Evolutionary conservation across 1,140 invertebrate species (phyloP), one percentile per base, ranked within the genome.

Genomic region (Caligus rogercresseyi): DNA sequence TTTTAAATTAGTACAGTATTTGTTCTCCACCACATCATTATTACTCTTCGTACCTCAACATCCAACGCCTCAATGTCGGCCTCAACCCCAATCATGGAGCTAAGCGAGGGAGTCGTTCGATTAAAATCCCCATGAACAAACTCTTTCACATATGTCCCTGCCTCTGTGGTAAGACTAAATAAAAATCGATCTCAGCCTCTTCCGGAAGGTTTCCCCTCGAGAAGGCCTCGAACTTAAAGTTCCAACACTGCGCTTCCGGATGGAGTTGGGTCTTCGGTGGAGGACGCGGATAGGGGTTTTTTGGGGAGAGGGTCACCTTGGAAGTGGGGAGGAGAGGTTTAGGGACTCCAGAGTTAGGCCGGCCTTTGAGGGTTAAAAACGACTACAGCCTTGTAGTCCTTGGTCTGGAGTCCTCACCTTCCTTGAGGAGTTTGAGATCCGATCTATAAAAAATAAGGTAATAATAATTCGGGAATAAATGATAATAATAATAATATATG

Each of bases 111-210:
- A 14, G 70, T 72, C 0, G 90, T 94, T 51, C 92, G 77, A 15
- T 86, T 85, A 71, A 95, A 87, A 75, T 97, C 93, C 0, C 92
- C 88, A 75, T 97, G 90, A 16, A 93, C 84, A 78, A 96, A 91
- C 76, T 98, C 93, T 75, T 98, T 98, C 0, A 98, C 81, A 71
- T 97, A 97, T 1, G 90, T 95, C 51, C 92, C 93, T 51, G 92
- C 91, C 73, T 94, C 86, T 14, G 89, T 92, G 56, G 78, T 80
- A 0, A 95, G 65, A 65, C 23, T 52, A 2, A 60, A 31, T 26
- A 26, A 72, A 68, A 89, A 81, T 20, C 83, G 71, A 54, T 51
- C n/a, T 60, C 31, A n/a, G 31, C n/a, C 31, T 11, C 31, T 43
- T n/a, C 31, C 31, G 31, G 7, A 11, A 7, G 31, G n/a, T 43